Conservation (phyloP, 2,113 vertebrate species). For the Lamprologus tigripictilis region DNA sequence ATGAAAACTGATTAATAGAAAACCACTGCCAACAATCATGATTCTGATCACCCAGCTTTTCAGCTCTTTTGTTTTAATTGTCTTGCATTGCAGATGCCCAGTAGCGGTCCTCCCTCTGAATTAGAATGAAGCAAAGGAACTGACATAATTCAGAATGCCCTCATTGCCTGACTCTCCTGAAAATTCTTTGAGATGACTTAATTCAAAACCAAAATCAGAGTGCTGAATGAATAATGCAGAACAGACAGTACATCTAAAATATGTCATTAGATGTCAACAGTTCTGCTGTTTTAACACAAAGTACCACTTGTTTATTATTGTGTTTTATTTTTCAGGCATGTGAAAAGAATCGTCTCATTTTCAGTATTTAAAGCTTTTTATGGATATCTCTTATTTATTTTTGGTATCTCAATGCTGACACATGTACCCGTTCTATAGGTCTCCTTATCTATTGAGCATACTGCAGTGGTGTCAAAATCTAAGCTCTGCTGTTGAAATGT, state of each 20-base stretch:
- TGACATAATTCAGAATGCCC: neutral
- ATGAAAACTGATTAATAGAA: conserved; percentile 21
- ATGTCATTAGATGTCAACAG: conserved; percentile 3
- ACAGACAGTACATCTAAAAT: neutral
- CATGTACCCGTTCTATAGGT: neutral
- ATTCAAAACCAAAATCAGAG: neutral
- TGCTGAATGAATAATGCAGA: neutral
- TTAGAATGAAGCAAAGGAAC: neutral
- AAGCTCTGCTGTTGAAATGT: neutral
- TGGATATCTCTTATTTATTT: neutral
- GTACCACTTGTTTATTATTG: neutral
- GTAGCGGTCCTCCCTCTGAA: neutral
- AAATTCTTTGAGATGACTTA: neutral
- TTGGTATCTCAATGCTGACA: neutral
- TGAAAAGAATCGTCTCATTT: neutral
- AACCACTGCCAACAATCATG: neutral
- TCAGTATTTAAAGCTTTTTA: neutral
- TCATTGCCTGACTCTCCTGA: neutral
- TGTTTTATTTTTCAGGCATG: neutral
- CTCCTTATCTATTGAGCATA: neutral
- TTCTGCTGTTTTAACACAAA: neutral
- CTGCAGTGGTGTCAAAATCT: neutral
- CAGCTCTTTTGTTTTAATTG: neutral
- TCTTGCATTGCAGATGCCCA: neutral
- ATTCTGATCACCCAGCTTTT: neutral